Base-by-base conservation (phyloP, 2,888 invertebrate species). In the Meandrusa payeni region DNA sequence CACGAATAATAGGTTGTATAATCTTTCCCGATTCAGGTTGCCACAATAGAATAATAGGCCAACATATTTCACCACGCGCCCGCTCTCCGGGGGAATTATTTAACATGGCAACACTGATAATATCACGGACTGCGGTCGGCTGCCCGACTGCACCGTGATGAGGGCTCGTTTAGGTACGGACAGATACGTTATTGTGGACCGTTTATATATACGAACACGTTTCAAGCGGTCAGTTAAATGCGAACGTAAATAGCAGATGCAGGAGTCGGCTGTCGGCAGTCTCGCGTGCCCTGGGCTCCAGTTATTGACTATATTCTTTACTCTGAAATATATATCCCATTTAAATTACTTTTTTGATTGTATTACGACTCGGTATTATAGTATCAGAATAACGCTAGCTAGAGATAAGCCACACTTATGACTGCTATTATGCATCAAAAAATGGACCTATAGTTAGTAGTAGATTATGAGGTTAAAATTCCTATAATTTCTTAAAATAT, bases 51-150 rank as follows among this genome's bases (percentile, higher is more conserved):
- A 41, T 38, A 41, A 46, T 41, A 28, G 11, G 26, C 12, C 1
- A 9, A 23, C 29, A 42, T 46, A 48, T 36, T 20, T 46, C 48
- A 41, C 28, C 24, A 36, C 17, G 12, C 22, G n/a, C 11, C 26
- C 9, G 9, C 11, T 20, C 37, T 34, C 31, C 7, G 28, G 42
- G 38, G 39, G 31, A 32, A 42, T 48, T 45, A 48, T 46, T 48
- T 36, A 46, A 31, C 26, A 20, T 34, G 38, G 41, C 41, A 41
- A 41, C 48, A 37, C 32, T 26, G 39, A 34, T 39, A 37, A 37
- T 28, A 33, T 39, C 44, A 33, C 44, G 44, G 9, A 27, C 44
- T 27, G 39, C 44, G 44, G 44, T 42, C 33, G 7, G 29, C 36
- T 19, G 17, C 20, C 22, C n/a, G 11, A 24, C 10, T 6, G 37